Conservation (phyloP, 1,140 invertebrate species). For the Orussus abietinus region DNA sequence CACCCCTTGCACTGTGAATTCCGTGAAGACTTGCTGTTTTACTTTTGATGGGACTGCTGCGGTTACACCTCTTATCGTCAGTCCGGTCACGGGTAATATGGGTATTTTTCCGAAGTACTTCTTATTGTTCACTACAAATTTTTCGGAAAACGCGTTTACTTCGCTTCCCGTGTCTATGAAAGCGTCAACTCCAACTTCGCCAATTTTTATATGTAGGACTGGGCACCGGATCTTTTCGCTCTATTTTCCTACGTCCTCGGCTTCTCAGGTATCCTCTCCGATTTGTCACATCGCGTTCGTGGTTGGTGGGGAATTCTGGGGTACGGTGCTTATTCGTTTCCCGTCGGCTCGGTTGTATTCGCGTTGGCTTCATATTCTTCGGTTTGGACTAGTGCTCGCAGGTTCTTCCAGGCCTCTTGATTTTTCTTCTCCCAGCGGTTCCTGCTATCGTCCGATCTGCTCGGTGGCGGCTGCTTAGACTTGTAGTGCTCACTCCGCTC, state of each 20-base stretch:
- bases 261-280: conserved; percentile 1
- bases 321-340: conserved; percentile 7
- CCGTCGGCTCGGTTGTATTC: no score
- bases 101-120: no score
- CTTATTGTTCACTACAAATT: not conserved
- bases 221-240: no score
- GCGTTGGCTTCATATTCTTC: no score
- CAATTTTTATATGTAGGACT: no score
- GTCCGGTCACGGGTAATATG: not conserved
- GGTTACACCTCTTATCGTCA: not conserved
- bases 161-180: conserved; percentile 6
- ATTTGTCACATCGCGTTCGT: conserved; percentile 1
- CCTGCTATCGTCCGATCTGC: no score
- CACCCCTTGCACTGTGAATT: not conserved
- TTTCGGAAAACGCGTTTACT: conserved; percentile 5
- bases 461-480: no score
- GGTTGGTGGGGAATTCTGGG: not conserved
- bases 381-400: no score
- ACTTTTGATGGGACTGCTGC: not conserved
- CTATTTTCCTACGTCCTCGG: not conserved
- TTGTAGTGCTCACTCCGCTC: no score
- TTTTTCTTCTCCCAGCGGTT: no score
- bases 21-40: not conserved
- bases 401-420: no score
- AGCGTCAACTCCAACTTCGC: no score